Conservation (phyloP, 2,888 invertebrate genomes). For the Cotesia congregata region DNA sequence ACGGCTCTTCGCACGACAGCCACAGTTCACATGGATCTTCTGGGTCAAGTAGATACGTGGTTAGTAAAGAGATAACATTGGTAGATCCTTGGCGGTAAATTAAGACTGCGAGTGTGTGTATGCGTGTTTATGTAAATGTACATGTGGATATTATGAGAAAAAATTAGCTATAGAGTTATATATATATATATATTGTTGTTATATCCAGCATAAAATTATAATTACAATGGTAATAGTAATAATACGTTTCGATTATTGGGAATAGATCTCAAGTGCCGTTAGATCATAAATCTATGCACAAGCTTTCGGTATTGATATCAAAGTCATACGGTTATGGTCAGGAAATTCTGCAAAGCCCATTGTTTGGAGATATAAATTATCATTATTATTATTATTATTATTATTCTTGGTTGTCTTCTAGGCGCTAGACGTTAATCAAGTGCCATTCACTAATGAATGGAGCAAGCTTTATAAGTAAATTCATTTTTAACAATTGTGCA, state of each 20-base stretch:
- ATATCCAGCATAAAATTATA: slow-evolving; percentile 4
- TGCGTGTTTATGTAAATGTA: neutral
- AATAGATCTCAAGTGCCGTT: slow-evolving; percentile 35
- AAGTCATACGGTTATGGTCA: slow-evolving; percentile 1
- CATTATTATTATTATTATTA: neutral
- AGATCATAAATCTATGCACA: slow-evolving; percentile 23
- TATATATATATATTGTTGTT: neutral
- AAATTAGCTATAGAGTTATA: neutral
- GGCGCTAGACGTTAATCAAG: neutral
- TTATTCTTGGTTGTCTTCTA: slow-evolving; percentile 19
- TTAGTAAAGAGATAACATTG: slow-evolving; percentile 41
- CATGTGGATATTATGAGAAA: neutral
- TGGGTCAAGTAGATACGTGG: slow-evolving; percentile 44
- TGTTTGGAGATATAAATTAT: neutral
- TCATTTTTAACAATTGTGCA: neutral
- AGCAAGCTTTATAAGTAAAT: slow-evolving; percentile 4
- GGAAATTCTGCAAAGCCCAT: neutral
- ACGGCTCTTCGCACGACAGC: slow-evolving; percentile 57
- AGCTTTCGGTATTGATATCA: slow-evolving; percentile 25
- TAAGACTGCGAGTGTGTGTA: neutral
- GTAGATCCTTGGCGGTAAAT: slow-evolving; percentile 48
- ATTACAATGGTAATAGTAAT: neutral
- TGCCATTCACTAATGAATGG: slow-evolving; percentile 24
- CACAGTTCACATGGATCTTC: slow-evolving; percentile 57
- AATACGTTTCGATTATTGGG: slow-evolving; percentile 21